Percentiles rank a stretch among this genome's conserved stretches.
Evolutionary conservation across 2,113 vertebrate genomes (phyloP).

Genomic region (Peromyscus polionotus): DNA sequence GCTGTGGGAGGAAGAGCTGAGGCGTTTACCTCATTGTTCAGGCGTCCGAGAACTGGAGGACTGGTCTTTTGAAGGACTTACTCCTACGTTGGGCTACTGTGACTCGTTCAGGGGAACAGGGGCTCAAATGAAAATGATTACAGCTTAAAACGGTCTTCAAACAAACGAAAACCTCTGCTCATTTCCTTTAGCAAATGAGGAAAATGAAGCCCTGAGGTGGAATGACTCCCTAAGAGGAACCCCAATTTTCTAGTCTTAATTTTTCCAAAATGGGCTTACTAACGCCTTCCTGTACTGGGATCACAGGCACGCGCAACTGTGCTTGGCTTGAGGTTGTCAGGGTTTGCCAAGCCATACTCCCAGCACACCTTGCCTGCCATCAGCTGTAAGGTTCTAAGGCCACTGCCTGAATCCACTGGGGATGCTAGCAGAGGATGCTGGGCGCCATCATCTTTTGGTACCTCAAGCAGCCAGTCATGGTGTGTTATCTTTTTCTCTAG

Average conservation of each 20-base stretch:
- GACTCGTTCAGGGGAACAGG: not conserved
- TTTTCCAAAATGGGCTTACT: not conserved
- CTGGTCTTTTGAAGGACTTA: not conserved
- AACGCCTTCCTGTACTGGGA: not conserved
- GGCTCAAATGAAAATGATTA: not conserved
- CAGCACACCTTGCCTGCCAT: not conserved
- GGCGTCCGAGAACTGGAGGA: not conserved
- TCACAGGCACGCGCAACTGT: too few species aligned
- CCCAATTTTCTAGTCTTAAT: not conserved
- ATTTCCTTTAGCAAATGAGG: conserved; percentile 16
- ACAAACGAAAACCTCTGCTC: not conserved
- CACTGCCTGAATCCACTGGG: not conserved
- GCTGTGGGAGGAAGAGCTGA: not conserved
- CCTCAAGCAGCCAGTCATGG: not conserved
- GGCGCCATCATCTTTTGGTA: not conserved
- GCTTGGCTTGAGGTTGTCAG: not conserved
- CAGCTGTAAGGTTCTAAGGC: not conserved
- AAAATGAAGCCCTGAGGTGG: not conserved
- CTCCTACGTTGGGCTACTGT: not conserved
- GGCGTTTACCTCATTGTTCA: not conserved
- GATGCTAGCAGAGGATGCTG: not conserved
- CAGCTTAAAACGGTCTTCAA: conserved; percentile 35
- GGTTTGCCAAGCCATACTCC: not conserved
- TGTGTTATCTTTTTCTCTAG: not conserved
- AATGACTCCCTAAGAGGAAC: conserved; percentile 8